Evolutionary conservation across 2,113 vertebrate genomes (phyloP).

Genomic region (Phoxinus phoxinus): DNA sequence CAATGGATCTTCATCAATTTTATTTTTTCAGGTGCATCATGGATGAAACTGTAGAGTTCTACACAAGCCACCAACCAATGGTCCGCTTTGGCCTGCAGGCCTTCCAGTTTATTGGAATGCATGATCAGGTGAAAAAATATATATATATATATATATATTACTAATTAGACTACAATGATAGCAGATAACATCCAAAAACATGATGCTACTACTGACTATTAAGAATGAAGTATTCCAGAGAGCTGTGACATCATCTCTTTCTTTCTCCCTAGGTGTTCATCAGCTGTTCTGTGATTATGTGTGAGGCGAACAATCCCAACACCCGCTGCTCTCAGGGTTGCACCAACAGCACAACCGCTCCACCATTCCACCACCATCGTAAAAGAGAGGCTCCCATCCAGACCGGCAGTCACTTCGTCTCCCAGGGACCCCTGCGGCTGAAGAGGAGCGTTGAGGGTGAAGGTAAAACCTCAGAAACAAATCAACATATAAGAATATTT

Average conservation of each 20-base stretch:
- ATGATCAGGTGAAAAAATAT: conserved; percentile 54
- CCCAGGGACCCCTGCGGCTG: conserved; percentile 75
- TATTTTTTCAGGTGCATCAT: conserved; percentile 41
- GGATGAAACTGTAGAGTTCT: conserved; percentile 50
- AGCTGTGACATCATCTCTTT: not conserved
- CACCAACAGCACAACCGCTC: conserved; percentile 38
- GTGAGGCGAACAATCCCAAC: conserved; percentile 61
- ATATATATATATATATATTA: too few species aligned
- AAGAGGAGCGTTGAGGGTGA: conserved; percentile 31
- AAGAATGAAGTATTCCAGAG: not conserved
- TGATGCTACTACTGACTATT: not conserved
- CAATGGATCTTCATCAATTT: not conserved
- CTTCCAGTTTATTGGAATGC: conserved; percentile 57
- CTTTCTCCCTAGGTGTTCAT: conserved; percentile 56
- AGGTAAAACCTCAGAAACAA: not conserved
- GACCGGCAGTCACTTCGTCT: conserved; percentile 69
- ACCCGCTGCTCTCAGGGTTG: conserved; percentile 72
- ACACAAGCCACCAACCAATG: conserved; percentile 23
- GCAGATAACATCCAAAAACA: not conserved
- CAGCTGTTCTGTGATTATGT: conserved; percentile 69
- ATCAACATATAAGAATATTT: not conserved
- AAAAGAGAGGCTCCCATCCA: conserved; percentile 65
- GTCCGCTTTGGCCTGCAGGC: conserved; percentile 54
- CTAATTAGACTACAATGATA: not conserved
- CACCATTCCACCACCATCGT: conserved; percentile 32